Percentiles rank a stretch among this genome's conserved stretches.
Evolutionary conservation across 2,888 invertebrate species (phyloP).

Genomic region (Oxytorus armatus): DNA sequence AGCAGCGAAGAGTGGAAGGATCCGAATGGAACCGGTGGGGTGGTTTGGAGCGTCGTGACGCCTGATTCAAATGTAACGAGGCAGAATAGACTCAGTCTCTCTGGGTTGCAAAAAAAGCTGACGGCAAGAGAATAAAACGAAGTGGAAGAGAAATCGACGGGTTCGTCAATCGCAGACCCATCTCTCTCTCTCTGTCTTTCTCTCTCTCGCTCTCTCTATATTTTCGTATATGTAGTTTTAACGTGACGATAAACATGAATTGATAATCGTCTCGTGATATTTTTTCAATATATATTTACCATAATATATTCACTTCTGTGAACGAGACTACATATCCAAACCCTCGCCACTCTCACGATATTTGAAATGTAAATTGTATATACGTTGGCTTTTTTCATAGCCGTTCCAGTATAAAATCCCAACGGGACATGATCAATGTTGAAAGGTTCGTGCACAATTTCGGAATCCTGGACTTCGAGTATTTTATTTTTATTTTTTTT

Average conservation of each 20-base stretch:
- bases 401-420: too few relatives aligned
- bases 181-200: conserved; percentile 3
- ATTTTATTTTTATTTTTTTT: too few relatives aligned
- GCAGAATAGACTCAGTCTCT: conserved; percentile 55
- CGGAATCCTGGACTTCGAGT: too few relatives aligned
- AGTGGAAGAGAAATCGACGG: conserved; percentile 49
- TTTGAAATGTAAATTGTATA: conserved; percentile 51
- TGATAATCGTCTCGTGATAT: conserved; percentile 45
- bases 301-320: conserved; percentile 29
- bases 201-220: neutral
- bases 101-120: conserved; percentile 55
- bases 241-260: conserved; percentile 40
- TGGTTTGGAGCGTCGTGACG: conserved; percentile 45
- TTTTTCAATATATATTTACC: conserved; percentile 40
- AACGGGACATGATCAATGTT: too few relatives aligned
- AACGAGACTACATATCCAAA: conserved; percentile 4
- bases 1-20: conserved; percentile 3
- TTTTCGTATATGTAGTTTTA: neutral
- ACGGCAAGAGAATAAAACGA: conserved; percentile 45
- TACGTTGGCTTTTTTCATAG: conserved; percentile 23
- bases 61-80: conserved; percentile 66
- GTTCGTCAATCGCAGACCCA: conserved; percentile 56
- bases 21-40: neutral
- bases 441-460: too few relatives aligned
- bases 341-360: conserved; percentile 19